A percentile compares a stretch with the other conserved stretches of the same genome.
phyloP scores from a whole-genome alignment of 2,888 invertebrate genomes.

The Blera fallax region DNA sequence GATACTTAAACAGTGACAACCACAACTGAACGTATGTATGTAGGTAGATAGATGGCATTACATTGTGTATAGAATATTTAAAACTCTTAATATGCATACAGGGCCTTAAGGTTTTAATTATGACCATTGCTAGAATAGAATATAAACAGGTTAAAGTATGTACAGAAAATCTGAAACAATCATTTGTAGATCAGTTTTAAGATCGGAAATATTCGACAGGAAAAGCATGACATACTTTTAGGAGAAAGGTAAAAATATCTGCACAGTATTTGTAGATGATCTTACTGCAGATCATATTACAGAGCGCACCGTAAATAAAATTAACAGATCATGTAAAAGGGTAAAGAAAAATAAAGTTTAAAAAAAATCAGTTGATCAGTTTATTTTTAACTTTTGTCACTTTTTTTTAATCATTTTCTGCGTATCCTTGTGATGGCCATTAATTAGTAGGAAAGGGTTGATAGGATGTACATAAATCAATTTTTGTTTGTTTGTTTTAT shows the following conservation, averaged over 20 bases:
- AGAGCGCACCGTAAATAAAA: background rate
- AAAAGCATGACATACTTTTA: background rate
- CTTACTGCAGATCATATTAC: background rate
- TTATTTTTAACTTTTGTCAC: no score
- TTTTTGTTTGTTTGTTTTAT: no score
- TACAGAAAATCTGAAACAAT: background rate
- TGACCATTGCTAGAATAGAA: background rate
- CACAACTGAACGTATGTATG: no score
- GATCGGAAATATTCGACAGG: background rate
- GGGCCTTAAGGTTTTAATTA: background rate
- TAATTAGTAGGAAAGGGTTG: no score
- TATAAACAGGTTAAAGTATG: background rate
- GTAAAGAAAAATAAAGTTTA: background rate
- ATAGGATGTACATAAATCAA: no score
- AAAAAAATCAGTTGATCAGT: no score
- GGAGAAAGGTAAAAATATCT: background rate
- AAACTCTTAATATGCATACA: background rate
- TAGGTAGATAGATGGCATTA: background rate
- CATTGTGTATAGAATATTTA: background rate
- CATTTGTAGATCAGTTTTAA: background rate
- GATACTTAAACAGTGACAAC: background rate
- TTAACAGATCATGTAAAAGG: background rate
- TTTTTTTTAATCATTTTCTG: no score
- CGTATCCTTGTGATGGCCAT: no score
- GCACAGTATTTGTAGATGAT: background rate